Percentiles rank a stretch among this genome's conserved stretches.
phyloP scores from a whole-genome alignment of 64 coral and sea anemone species.

The Dendrophyllia cribrosa region DNA sequence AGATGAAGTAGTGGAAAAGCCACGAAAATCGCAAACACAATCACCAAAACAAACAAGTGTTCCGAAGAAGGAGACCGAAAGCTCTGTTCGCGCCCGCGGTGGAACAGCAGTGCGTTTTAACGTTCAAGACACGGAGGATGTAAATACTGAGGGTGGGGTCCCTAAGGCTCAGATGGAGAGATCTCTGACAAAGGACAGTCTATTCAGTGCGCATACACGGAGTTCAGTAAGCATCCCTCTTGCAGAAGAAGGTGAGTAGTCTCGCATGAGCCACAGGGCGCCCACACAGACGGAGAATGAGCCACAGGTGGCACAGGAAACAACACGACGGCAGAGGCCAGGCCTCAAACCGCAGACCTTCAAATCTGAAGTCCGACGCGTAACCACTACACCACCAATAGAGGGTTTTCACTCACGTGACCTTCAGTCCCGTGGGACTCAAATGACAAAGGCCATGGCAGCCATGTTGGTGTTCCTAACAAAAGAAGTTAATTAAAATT shows the following conservation, averaged over 20 bases:
- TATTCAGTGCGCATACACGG: constrained; percentile 73
- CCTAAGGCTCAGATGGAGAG: constrained; percentile 47
- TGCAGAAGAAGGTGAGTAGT: constrained; percentile 41
- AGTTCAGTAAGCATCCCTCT: constrained; percentile 84
- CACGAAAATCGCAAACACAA: constrained; percentile 3
- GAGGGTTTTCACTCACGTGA: no score
- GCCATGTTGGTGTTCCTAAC: no score
- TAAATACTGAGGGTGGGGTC: constrained; percentile 19
- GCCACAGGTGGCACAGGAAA: no score
- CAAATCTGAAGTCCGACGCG: no score
- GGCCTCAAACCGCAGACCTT: no score
- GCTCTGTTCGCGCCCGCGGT: neutral
- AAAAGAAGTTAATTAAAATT: no score
- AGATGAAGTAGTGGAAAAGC: constrained; percentile 31
- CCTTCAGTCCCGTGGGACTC: no score
- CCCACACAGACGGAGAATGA: no score
- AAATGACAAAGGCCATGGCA: no score
- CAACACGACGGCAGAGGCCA: no score
- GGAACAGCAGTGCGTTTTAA: constrained; percentile 88
- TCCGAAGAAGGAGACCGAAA: constrained; percentile 1
- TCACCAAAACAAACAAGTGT: neutral
- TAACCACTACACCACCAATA: no score
- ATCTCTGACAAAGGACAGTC: constrained; percentile 81
- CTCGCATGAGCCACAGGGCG: no score
- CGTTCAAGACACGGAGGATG: constrained; percentile 40